Base-by-base conservation (phyloP, 2,797 vertebrate genomes). In the Gephyroberyx darwinii region DNA sequence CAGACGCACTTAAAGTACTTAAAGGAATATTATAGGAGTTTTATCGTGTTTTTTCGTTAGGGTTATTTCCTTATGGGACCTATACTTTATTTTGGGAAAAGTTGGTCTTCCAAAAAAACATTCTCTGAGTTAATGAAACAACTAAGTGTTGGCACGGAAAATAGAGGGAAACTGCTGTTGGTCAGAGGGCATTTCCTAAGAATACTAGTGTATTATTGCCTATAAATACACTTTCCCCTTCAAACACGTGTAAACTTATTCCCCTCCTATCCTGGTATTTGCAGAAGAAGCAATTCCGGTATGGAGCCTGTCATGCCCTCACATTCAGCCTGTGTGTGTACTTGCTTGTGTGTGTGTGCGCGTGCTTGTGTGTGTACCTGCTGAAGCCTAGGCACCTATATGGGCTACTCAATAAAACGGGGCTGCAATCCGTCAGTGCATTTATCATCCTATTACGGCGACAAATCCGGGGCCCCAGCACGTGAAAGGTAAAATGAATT, bases 391-490 rank as follows among this genome's bases (percentile, higher is more conserved):
- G 33, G 33, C 13, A 75, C 26, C 13, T 86, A 81, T 85, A 84
- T 77, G 66, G 86, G 87, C 90, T 94, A 94, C 95, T 95, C 94
- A 96, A 96, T 95, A 96, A 95, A 95, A 93, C 75, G 89, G 93
- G 94, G 93, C 94, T 93, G 94, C 91, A 91, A 92, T 92, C 95
- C 94, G 94, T 94, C 93, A 93, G 94, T 94, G 94, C 96, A 98
- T 98, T 96, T 94, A 97, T 98, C 96, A 97, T 96, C 95, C 95
- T 93, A 96, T 98, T 97, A 96, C 95, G 94, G 95, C 95, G 95
- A 95, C 94, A 95, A 95, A 96, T 95, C 95, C 94, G 94, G 92
- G 26, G 93, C 94, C 94, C 93, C 93, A 93, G 91, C 93, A 94
- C 95, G 93, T 96, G 96, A 97, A 95, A 96, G 96, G 95, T 94